phyloP scores from a whole-genome alignment of 2,113 vertebrate genomes.

The Mellivora capensis region DNA sequence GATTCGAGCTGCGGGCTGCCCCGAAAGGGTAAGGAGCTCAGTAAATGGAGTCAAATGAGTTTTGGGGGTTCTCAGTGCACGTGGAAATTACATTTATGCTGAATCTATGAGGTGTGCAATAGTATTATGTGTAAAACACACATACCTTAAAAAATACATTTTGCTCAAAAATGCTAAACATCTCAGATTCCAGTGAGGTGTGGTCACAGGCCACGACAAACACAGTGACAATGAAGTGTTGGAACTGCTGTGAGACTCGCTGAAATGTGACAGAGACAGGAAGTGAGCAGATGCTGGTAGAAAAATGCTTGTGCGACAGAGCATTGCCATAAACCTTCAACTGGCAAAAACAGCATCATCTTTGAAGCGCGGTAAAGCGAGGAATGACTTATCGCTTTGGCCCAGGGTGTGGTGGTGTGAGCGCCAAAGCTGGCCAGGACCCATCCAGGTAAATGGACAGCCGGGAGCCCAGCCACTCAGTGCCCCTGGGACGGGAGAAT shows the following conservation, averaged over 20 bases:
- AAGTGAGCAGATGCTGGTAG: background rate
- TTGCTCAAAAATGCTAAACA: background rate
- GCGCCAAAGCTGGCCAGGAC: too few relatives aligned
- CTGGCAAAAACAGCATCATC: background rate
- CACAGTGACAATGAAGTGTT: too few relatives aligned
- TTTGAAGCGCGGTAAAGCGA: accelerated
- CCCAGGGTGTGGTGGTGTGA: background rate
- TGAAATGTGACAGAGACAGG: background rate
- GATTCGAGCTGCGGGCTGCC: background rate
- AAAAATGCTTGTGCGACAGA: background rate
- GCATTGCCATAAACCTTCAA: background rate
- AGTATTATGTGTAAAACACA: background rate
- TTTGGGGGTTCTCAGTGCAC: background rate
- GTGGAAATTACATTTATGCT: too few relatives aligned
- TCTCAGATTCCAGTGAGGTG: background rate
- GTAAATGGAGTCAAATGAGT: background rate
- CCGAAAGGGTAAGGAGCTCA: background rate
- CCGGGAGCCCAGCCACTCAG: background rate
- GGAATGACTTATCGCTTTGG: background rate
- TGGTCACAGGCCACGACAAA: background rate
- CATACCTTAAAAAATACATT: background rate
- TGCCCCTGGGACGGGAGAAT: accelerated
- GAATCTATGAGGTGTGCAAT: background rate
- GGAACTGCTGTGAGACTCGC: background rate
- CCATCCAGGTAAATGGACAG: accelerated